Evolutionary conservation across 2,113 vertebrate genomes (phyloP), one percentile per base, ranked within the genome.

Genomic region (Ochotona princeps): DNA sequence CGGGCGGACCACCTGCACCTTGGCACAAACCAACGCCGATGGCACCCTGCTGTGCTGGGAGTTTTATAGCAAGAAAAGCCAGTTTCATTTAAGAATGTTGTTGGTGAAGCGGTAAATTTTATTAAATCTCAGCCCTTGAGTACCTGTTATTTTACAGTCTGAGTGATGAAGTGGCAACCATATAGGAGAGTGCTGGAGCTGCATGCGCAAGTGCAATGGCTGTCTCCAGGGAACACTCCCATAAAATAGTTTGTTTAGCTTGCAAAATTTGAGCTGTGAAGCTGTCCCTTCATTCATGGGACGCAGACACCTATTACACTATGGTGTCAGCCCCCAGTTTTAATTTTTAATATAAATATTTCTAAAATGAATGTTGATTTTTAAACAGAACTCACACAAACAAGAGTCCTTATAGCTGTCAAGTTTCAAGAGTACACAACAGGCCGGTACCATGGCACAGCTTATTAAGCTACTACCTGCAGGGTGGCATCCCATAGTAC

Each of bases 71-170:
- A 28, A n/a, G 67, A 78, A 38, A 81, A 75, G 70, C 21, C 13
- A 63, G n/a, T 90, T 95, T 93, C 35, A 65, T 26, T 79, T 90
- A 80, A 81, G 51, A 83, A 75, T 75, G 73, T 51, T 47, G 28
- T 87, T 90, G 57, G 57, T 89, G 11, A 81, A 73, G 35, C 73
- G 69, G 32, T 44, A 82, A 57, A 83, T 92, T 73, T 15, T 74
- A 72, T 92, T 90, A 84, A 83, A 72, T 95, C 49, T 91, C 66
- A 89, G 65, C 21, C 21, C 13, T 92, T 78, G 65, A 70, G 47
- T 70, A 47, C 65, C 17, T 90, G 17, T 78, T 23, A 38, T 4
- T 65, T 35, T 49, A 89, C 90, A 79, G 72, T 88, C 14, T n/a
- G 2, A n/a, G 7, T 89, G 66, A 90, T 86, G 30, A 90, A 92